Evolutionary conservation across 2,113 vertebrate species (phyloP).

Genomic region (Syrmaticus mikado): DNA sequence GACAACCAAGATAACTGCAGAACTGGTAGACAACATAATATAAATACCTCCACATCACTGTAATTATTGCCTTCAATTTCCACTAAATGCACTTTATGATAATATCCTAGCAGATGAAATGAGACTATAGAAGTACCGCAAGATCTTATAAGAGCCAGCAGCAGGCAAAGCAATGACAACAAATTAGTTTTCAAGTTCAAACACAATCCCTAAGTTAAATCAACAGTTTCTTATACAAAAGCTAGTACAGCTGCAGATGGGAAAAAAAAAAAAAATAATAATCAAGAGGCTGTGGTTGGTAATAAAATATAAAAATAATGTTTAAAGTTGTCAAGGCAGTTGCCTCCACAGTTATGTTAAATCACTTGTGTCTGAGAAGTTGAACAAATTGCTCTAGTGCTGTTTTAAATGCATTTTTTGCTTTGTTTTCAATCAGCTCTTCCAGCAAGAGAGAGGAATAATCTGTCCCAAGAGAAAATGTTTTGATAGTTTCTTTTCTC

Average conservation of each 20-base stretch:
- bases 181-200: not conserved
- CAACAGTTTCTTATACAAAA: not conserved
- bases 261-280: not conserved
- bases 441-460: not conserved
- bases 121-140: not conserved
- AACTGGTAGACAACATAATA: not conserved
- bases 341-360: not conserved
- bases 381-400: not conserved
- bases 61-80: not conserved
- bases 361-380: not conserved
- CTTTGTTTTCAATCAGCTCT: not conserved
- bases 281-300: not conserved
- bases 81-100: not conserved
- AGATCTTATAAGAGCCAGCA: not conserved
- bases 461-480: not conserved
- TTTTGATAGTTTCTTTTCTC: not conserved
- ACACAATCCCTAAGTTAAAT: not conserved
- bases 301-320: not conserved
- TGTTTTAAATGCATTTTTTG: not conserved
- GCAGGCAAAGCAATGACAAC: not conserved
- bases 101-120: not conserved
- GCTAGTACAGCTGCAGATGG: not conserved
- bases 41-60: not conserved
- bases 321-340: not conserved
- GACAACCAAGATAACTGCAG: not conserved